A percentile compares a stretch with the other conserved stretches of the same genome.
Conservation (phyloP, 1,140 invertebrate genomes). For the Mya arenaria region DNA sequence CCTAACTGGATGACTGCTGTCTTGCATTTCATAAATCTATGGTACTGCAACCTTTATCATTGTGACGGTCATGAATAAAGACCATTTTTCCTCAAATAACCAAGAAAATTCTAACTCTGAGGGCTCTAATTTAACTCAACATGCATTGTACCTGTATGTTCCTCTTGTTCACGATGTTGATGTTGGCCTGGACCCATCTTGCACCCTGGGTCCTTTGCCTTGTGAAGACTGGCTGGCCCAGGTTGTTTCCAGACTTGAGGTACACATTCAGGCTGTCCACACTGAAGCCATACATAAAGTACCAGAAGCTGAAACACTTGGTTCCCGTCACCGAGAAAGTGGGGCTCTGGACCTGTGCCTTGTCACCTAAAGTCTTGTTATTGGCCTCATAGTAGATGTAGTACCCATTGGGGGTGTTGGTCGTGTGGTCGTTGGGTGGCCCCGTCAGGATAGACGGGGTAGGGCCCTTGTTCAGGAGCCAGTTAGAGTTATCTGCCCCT, state of each 20-base stretch:
- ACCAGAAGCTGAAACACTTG: conserved; percentile 64
- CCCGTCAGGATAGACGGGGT: conserved; percentile 57
- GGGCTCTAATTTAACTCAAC: no score
- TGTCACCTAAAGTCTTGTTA: conserved; percentile 80
- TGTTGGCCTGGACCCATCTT: conserved; percentile 66
- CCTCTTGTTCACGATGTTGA: conserved; percentile 55
- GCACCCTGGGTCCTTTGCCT: conserved; percentile 66
- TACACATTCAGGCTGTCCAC: conserved; percentile 63
- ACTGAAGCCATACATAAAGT: conserved; percentile 66
- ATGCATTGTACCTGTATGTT: conserved; percentile 65
- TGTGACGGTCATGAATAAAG: not conserved
- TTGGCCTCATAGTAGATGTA: conserved; percentile 77
- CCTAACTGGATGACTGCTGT: no score
- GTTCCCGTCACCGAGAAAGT: conserved; percentile 7
- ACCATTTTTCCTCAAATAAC: no score
- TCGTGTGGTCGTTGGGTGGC: conserved; percentile 62
- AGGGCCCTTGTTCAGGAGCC: conserved; percentile 42
- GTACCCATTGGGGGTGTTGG: conserved; percentile 58
- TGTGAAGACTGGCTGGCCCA: conserved; percentile 67
- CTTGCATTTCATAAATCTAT: no score
- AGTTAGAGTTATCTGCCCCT: conserved; percentile 56
- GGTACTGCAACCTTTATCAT: no score
- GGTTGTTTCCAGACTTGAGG: conserved; percentile 51
- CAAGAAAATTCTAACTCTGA: no score
- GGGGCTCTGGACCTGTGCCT: conserved; percentile 56